A percentile compares a stretch with the other conserved stretches of the same genome.
These are phyloP conservation scores for Agapostemon virescens DNA, from an alignment of 2,888 invertebrate species.

Conservation along the genomic window DNA sequence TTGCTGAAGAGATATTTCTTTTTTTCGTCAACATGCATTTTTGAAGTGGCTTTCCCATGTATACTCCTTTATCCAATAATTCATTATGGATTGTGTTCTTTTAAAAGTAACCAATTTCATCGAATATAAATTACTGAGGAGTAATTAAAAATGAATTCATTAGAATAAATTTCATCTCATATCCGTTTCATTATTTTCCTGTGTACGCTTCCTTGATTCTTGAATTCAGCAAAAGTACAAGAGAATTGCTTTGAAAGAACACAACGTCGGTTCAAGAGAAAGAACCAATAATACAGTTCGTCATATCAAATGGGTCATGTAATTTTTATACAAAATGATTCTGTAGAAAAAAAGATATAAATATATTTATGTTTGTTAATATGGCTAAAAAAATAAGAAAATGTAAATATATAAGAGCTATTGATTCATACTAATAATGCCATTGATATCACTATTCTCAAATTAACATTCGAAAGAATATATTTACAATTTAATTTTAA, in stretches of 20 bases:
- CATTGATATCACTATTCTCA: constrained; percentile 2
- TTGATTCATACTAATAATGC: constrained; percentile 8
- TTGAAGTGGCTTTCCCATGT: background rate
- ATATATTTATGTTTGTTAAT: constrained; percentile 19
- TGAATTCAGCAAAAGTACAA: background rate
- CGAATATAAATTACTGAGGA: too few species aligned
- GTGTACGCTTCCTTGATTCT: background rate
- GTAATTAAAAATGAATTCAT: too few species aligned
- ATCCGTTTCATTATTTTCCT: background rate
- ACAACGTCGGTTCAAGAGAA: constrained; percentile 6
- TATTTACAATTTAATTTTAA: background rate
- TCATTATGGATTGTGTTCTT: background rate
- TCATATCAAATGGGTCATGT: constrained; percentile 28
- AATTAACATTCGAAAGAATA: background rate
- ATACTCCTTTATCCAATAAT: background rate
- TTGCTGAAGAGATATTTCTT: background rate
- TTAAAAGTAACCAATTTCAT: background rate
- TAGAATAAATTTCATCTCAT: background rate
- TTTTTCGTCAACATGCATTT: background rate
- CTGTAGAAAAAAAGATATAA: constrained; percentile 32
- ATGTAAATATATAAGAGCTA: constrained; percentile 11
- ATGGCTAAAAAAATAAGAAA: constrained; percentile 7
- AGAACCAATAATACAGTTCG: constrained; percentile 16
- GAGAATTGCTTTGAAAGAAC: background rate
- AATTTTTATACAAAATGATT: constrained; percentile 62